A percentile compares a stretch with the other conserved stretches of the same genome.
Evolutionary conservation across 2,113 vertebrate species (phyloP).

Genomic region (Stigmatopora nigra): DNA sequence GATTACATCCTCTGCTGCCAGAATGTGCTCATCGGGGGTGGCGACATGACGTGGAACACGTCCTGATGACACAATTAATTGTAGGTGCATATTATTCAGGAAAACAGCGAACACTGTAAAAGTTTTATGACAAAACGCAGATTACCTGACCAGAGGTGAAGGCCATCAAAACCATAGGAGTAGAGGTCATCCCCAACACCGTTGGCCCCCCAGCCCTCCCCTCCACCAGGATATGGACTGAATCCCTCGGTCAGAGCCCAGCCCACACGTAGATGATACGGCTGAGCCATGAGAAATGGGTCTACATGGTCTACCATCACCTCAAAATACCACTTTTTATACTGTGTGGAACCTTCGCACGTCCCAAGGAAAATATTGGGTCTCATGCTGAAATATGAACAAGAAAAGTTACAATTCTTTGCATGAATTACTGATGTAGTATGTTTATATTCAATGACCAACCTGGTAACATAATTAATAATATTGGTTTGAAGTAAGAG

Average conservation of each 20-base stretch:
- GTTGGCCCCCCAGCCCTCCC: slow-evolving; percentile 87
- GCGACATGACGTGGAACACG: slow-evolving; percentile 77
- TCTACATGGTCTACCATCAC: slow-evolving; percentile 82
- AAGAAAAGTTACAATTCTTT: slow-evolving; percentile 3
- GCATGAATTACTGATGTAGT: not conserved
- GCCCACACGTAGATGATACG: slow-evolving; percentile 81
- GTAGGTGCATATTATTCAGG: not conserved
- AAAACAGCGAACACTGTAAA: not conserved
- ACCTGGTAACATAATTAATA: slow-evolving; percentile 90
- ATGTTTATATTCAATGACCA: not conserved
- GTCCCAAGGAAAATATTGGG: slow-evolving; percentile 89
- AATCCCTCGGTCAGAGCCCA: slow-evolving; percentile 88
- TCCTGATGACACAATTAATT: slow-evolving; percentile 56
- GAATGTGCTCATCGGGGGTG: slow-evolving; percentile 73
- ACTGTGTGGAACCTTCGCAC: slow-evolving; percentile 85
- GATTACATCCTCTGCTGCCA: slow-evolving; percentile 81
- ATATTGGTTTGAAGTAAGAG: slow-evolving; percentile 85
- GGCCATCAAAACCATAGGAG: slow-evolving; percentile 84
- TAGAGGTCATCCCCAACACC: slow-evolving; percentile 88
- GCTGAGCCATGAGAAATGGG: slow-evolving; percentile 78
- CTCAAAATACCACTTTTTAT: slow-evolving; percentile 89
- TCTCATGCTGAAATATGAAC: slow-evolving; percentile 73
- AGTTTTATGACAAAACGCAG: not conserved
- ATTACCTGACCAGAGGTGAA: slow-evolving; percentile 87
- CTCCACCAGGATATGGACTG: slow-evolving; percentile 87